phyloP scores from a whole-genome alignment of 2,113 vertebrate genomes.

The Larimichthys crocea region DNA sequence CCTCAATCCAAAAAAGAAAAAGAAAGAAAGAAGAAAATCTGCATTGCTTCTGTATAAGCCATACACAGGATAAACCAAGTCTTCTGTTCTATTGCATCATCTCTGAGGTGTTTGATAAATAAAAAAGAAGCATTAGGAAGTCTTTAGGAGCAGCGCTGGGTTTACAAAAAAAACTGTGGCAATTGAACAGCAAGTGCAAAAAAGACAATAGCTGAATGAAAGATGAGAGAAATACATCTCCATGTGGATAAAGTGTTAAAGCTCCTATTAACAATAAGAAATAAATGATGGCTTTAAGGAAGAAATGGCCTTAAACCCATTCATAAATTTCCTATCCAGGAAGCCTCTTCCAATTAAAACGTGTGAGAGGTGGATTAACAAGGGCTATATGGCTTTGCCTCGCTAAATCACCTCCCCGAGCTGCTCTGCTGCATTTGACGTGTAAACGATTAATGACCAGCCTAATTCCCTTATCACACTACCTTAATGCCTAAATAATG shows the following conservation, averaged over 20 bases:
- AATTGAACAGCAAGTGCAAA: constrained; percentile 65
- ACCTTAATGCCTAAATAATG: constrained; percentile 87
- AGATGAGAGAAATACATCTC: constrained; percentile 72
- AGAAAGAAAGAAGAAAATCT: constrained; percentile 1
- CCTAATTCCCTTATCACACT: constrained; percentile 85
- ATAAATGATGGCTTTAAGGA: constrained; percentile 82
- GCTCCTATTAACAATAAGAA: constrained; percentile 79
- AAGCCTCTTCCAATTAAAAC: constrained; percentile 87
- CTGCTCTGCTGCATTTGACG: constrained; percentile 83
- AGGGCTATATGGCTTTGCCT: constrained; percentile 83
- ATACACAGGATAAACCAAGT: constrained; percentile 24
- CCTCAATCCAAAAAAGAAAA: constrained; percentile 39
- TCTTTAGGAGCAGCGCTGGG: constrained; percentile 25
- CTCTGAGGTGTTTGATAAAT: constrained; percentile 38
- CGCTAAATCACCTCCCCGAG: constrained; percentile 83
- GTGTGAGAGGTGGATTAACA: constrained; percentile 86
- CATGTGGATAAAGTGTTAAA: constrained; percentile 80
- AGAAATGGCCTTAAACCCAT: constrained; percentile 84
- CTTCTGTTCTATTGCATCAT: constrained; percentile 45
- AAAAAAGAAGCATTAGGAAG: constrained; percentile 9
- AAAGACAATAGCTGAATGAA: constrained; percentile 72
- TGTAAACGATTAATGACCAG: constrained; percentile 86
- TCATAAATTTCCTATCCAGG: constrained; percentile 84
- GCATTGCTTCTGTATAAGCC: constrained; percentile 30
- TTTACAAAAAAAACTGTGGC: constrained; percentile 55